Conservation (phyloP, 2,797 vertebrate species). For the Poeciliopsis presidionis region DNA sequence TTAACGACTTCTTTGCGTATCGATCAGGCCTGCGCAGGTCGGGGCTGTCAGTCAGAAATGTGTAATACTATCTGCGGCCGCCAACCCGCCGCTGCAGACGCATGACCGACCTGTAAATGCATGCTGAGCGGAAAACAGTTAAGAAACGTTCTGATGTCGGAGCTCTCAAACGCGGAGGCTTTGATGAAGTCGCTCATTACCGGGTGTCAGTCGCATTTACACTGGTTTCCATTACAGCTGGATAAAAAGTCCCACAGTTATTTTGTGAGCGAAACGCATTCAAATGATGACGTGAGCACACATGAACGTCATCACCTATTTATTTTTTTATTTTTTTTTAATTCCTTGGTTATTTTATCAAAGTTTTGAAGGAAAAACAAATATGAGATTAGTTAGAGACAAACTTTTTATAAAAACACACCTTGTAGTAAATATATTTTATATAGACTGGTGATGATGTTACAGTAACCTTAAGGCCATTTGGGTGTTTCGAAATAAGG, state of each 20-base stretch:
- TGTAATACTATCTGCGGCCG: slow-evolving; percentile 76
- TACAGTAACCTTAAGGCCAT: neutral
- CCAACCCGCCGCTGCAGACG: slow-evolving; percentile 61
- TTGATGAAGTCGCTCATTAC: slow-evolving; percentile 33
- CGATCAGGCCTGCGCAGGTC: slow-evolving; percentile 69
- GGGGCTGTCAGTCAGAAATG: slow-evolving; percentile 66
- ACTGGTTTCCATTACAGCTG: slow-evolving; percentile 46
- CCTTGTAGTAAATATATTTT: neutral
- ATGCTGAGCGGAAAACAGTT: slow-evolving; percentile 65
- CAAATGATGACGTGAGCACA: neutral
- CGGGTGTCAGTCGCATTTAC: slow-evolving; percentile 31
- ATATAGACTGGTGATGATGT: neutral
- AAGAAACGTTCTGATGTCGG: slow-evolving; percentile 49
- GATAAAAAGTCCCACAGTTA: slow-evolving; percentile 15
- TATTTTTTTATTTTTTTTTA: too few species aligned
- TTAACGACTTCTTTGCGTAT: slow-evolving; percentile 45
- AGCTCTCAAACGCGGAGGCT: slow-evolving; percentile 34
- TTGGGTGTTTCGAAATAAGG: neutral
- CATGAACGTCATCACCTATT: neutral
- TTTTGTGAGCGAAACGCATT: neutral
- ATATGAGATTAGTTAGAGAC: neutral
- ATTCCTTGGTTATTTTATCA: neutral
- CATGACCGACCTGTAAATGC: slow-evolving; percentile 68
- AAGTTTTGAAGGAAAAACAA: neutral
- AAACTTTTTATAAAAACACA: neutral